Percentiles rank a stretch among this genome's conserved stretches.
Evolutionary conservation across 2,888 invertebrate genomes (phyloP).

Genomic region (Zeuzera pyrina): DNA sequence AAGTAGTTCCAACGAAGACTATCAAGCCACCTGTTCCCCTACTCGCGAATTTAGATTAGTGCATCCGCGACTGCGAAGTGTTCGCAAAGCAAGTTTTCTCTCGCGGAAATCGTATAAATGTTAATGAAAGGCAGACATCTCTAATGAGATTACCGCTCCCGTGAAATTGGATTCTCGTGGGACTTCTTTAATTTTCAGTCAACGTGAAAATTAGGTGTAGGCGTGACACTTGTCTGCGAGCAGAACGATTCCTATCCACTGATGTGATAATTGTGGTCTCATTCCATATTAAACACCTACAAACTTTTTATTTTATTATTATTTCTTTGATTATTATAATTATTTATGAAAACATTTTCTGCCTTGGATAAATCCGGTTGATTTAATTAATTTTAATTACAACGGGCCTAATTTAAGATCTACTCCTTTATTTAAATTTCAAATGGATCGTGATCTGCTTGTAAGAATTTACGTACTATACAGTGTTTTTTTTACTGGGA

Average conservation of each 20-base stretch:
- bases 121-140: constrained; percentile 66
- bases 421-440: no score
- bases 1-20: constrained; percentile 34
- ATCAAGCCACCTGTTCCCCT: constrained; percentile 45
- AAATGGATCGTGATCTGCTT: no score
- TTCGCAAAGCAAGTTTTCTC: constrained; percentile 38
- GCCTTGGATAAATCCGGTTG: no score
- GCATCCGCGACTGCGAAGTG: constrained; percentile 20
- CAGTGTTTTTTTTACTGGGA: no score
- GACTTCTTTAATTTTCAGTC: constrained; percentile 68
- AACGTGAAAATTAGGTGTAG: constrained; percentile 56
- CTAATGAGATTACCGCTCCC: constrained; percentile 67
- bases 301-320: no score
- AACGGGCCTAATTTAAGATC: no score
- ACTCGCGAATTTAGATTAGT: constrained; percentile 55
- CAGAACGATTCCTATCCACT: constrained; percentile 25
- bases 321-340: no score
- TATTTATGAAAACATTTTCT: no score
- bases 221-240: constrained; percentile 25
- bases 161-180: constrained; percentile 64
- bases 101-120: constrained; percentile 62
- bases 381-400: no score
- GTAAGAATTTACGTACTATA: no score
- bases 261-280: no score
- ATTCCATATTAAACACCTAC: no score